Evolutionary conservation across 1,140 invertebrate species (phyloP).

Genomic region (Archegozetes longisetosus): DNA sequence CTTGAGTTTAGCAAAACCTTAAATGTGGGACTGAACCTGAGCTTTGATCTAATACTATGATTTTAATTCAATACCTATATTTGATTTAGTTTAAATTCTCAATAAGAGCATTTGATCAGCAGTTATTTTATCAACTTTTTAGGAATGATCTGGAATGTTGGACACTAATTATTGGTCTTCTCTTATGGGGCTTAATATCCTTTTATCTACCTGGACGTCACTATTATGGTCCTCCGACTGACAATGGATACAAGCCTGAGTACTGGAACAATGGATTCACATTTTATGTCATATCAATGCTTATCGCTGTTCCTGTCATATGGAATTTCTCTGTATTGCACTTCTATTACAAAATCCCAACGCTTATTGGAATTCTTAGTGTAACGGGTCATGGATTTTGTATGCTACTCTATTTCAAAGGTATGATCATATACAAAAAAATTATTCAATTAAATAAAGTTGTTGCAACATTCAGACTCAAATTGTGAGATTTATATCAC

Average conservation of each 20-base stretch:
- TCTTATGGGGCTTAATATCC: slow-evolving; percentile 9
- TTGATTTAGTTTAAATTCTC: too few species aligned
- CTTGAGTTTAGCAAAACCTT: too few species aligned
- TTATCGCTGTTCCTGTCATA: neutral
- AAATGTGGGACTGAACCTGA: too few species aligned
- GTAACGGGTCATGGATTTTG: slow-evolving; percentile 21
- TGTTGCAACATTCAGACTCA: too few species aligned
- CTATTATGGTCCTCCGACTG: slow-evolving; percentile 13
- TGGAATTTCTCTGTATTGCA: slow-evolving; percentile 12
- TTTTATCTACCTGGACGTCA: slow-evolving; percentile 6
- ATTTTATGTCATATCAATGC: slow-evolving; percentile 13
- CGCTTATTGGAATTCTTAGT: neutral
- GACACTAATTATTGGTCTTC: neutral
- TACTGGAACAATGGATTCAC: slow-evolving; percentile 10
- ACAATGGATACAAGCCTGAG: slow-evolving; percentile 9
- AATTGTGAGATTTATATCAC: too few species aligned
- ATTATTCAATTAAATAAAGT: too few species aligned
- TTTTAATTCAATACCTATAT: too few species aligned
- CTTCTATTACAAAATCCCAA: slow-evolving; percentile 13
- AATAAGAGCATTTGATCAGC: too few species aligned
- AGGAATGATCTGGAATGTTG: slow-evolving; percentile 1
- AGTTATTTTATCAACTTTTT: too few species aligned
- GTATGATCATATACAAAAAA: too few species aligned
- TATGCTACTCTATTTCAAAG: slow-evolving; percentile 15
- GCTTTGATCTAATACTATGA: too few species aligned